phyloP scores from a whole-genome alignment of 53 echinoderm and acorn worm genomes.

The Holothuria leucospilota region DNA sequence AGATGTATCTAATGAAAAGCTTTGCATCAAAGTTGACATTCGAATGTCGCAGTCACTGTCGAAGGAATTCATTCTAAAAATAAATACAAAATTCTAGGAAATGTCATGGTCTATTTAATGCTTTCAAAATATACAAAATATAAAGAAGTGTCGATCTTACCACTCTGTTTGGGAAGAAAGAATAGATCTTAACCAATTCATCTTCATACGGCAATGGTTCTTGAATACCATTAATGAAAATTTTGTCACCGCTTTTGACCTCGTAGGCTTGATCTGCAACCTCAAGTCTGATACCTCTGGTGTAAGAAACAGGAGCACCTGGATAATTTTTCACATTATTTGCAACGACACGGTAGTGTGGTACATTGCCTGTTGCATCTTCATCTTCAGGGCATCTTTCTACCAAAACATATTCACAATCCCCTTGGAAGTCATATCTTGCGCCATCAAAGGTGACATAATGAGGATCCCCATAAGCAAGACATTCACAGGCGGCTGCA shows the following conservation, averaged over 20 bases:
- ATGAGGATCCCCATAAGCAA: constrained; percentile 17
- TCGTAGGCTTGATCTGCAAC: background rate
- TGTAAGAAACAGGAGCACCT: background rate
- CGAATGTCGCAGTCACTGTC: no score
- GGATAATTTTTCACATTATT: constrained; percentile 6
- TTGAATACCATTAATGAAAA: constrained; percentile 29
- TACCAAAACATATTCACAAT: constrained; percentile 28
- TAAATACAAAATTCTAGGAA: no score
- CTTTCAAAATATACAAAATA: no score
- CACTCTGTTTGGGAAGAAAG: background rate
- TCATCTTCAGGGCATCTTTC: background rate
- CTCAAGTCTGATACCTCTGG: constrained; percentile 22
- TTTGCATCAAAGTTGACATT: no score
- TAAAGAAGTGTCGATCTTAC: background rate
- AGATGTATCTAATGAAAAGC: no score
- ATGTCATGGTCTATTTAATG: no score
- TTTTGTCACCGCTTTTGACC: background rate
- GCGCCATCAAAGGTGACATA: constrained; percentile 10
- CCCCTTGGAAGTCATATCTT: constrained; percentile 19
- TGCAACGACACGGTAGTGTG: background rate
- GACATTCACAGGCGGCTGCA: constrained; percentile 11
- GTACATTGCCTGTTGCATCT: no score
- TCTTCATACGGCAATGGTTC: constrained; percentile 4
- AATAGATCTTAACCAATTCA: background rate
- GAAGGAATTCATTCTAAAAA: no score